Conservation (phyloP, 2,888 invertebrate genomes). For the Augiades crinisus region DNA sequence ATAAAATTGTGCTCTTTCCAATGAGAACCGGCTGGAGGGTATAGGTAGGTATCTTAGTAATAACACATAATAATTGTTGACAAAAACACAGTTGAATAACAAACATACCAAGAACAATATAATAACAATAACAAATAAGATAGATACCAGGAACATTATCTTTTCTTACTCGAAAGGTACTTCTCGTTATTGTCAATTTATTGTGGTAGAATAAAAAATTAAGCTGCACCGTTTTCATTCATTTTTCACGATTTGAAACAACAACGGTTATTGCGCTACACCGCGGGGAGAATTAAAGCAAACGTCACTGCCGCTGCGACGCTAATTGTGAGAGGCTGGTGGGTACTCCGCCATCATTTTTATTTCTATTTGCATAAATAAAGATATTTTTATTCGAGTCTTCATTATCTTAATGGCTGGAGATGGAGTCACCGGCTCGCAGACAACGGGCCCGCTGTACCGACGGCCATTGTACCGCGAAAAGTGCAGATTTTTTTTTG, state of each 20-base stretch:
- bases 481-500: slow-evolving; percentile 17
- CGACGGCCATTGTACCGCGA: slow-evolving; percentile 7
- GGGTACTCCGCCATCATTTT: slow-evolving; percentile 15
- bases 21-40: too few relatives aligned
- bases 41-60: too few relatives aligned
- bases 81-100: too few relatives aligned
- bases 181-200: too few relatives aligned
- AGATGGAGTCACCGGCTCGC: slow-evolving; percentile 21
- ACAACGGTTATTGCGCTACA: background rate
- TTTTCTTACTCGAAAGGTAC: too few relatives aligned
- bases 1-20: too few relatives aligned
- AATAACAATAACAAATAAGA: too few relatives aligned
- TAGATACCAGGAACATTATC: too few relatives aligned
- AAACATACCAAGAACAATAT: too few relatives aligned
- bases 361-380: slow-evolving; percentile 26
- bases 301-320: background rate
- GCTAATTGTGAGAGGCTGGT: slow-evolving; percentile 20
- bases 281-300: slow-evolving; percentile 7
- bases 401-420: slow-evolving; percentile 26
- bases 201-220: too few relatives aligned
- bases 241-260: slow-evolving; percentile 11
- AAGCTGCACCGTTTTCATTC: too few relatives aligned
- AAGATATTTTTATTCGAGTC: slow-evolving; percentile 21
- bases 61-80: too few relatives aligned
- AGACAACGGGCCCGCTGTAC: slow-evolving; percentile 11